Conservation (phyloP, 2,797 vertebrate genomes). For the Oophaga sylvatica region DNA sequence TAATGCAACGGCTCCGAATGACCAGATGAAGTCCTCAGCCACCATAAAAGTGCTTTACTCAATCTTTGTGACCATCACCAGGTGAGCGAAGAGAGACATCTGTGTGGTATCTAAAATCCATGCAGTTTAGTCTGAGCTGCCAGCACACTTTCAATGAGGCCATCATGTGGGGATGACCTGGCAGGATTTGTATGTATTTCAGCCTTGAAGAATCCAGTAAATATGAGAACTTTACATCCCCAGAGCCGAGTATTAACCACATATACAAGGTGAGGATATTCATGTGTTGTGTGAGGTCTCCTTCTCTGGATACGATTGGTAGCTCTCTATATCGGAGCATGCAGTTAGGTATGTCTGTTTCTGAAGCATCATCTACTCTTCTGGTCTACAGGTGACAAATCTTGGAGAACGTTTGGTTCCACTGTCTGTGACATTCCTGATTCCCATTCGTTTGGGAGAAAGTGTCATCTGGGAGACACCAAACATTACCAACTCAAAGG, state of each 20-base stretch:
- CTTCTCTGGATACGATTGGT: background rate
- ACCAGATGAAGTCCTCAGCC: constrained; percentile 63
- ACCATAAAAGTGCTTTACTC: constrained; percentile 80
- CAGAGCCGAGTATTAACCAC: constrained; percentile 72
- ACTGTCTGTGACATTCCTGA: constrained; percentile 75
- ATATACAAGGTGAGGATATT: constrained; percentile 73
- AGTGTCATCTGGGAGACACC: constrained; percentile 59
- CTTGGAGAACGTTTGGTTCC: constrained; percentile 66
- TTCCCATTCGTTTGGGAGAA: constrained; percentile 74
- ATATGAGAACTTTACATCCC: constrained; percentile 78
- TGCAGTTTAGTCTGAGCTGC: background rate
- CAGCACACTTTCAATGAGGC: background rate
- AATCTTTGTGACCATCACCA: constrained; percentile 73
- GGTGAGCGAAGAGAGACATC: constrained; percentile 60
- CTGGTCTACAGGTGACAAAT: constrained; percentile 76
- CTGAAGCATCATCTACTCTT: background rate
- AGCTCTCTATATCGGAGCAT: too few species aligned
- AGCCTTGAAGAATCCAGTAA: constrained; percentile 75
- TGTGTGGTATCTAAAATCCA: background rate
- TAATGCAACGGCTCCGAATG: background rate
- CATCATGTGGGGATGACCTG: background rate
- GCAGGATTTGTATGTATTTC: background rate
- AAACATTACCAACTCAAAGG: constrained; percentile 36
- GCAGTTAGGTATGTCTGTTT: too few species aligned
- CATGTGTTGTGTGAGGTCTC: background rate